Evolutionary conservation across 2,113 vertebrate genomes (phyloP).

Genomic region (Scopus umbretta): DNA sequence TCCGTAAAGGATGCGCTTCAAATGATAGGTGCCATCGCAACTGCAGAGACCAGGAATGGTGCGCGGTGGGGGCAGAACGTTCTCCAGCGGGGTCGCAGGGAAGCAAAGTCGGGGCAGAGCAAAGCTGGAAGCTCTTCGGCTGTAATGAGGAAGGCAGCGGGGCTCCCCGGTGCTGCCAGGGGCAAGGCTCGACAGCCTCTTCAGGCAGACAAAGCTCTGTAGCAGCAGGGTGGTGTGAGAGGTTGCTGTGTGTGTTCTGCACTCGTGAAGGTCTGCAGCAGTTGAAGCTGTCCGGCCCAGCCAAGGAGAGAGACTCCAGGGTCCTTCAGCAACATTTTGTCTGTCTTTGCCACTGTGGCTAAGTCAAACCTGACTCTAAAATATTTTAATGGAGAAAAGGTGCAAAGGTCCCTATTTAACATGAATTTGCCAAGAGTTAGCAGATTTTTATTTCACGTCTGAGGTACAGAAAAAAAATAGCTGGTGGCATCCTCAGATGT

Average conservation of each 20-base stretch:
- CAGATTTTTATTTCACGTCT: not conserved
- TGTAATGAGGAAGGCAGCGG: not conserved
- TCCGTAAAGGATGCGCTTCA: fast-evolving
- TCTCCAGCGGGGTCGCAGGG: not conserved
- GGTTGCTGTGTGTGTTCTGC: not conserved
- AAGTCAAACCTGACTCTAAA: not conserved
- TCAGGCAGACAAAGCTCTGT: not conserved
- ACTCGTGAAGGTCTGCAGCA: fast-evolving
- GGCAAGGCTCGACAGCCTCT: not conserved
- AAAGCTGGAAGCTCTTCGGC: not conserved
- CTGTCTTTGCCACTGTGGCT: not conserved
- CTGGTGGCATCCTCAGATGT: not conserved
- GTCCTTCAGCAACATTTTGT: not conserved
- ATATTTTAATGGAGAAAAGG: not conserved
- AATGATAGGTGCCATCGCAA: not conserved
- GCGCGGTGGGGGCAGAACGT: fast-evolving
- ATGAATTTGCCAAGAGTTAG: not conserved
- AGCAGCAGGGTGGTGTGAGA: not conserved
- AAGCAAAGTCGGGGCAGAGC: not conserved
- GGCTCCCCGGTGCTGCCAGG: not conserved
- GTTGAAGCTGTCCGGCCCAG: not conserved
- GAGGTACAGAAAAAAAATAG: not conserved
- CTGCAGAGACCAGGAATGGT: not conserved
- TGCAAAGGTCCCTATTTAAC: not conserved
- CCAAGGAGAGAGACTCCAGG: not conserved